Percentiles rank a stretch among this genome's conserved stretches.
Conservation (phyloP, 2,113 vertebrate species). For the Psittacus erithacus region DNA sequence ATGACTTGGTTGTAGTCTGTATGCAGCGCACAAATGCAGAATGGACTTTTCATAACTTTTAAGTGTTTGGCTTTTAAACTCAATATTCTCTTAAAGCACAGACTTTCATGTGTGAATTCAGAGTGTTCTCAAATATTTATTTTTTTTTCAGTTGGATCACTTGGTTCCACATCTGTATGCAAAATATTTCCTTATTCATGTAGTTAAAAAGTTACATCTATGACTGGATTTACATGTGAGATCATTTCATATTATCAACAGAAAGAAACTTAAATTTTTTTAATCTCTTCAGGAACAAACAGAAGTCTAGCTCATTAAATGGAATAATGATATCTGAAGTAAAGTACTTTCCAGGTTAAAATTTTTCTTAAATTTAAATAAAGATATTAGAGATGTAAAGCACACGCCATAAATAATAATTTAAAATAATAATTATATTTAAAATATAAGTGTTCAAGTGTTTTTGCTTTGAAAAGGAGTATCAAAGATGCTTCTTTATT, state of each 20-base stretch:
- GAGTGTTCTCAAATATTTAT: background rate
- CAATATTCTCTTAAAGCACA: background rate
- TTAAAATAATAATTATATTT: background rate
- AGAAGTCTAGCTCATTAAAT: background rate
- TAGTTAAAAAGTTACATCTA: background rate
- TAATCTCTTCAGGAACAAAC: background rate
- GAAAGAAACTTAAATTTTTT: background rate
- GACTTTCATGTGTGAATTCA: background rate
- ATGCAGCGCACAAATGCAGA: background rate
- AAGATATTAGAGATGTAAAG: background rate
- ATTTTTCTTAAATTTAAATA: background rate
- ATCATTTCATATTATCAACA: background rate
- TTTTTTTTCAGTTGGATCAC: background rate
- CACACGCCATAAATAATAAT: background rate
- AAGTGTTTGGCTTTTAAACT: background rate
- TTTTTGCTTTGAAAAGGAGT: background rate
- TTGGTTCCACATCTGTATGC: background rate
- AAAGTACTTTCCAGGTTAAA: background rate
- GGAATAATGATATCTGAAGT: background rate
- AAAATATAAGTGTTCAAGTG: background rate
- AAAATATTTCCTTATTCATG: background rate
- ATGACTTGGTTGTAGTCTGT: background rate
- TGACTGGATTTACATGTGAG: background rate
- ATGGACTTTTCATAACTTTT: background rate
- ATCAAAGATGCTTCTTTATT: background rate